Base-by-base conservation (phyloP, 1,140 invertebrate species). In the Campodea augens region DNA sequence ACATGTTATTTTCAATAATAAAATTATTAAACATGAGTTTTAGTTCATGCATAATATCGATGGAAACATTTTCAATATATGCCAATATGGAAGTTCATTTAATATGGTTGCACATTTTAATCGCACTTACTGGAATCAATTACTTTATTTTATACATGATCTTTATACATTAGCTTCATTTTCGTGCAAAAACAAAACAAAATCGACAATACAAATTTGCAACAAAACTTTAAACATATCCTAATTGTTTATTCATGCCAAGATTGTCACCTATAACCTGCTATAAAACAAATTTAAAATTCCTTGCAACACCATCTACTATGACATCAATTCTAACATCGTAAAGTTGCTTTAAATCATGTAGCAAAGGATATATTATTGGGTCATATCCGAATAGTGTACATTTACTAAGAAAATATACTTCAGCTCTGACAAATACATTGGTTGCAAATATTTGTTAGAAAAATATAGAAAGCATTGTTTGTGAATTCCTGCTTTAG, bases 1-100 rank as follows among this genome's bases (percentile, higher is more conserved):
- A 13, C n/a, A 41, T 19, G 19, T 41, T 3, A 4, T 19, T 3
- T 19, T 41, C 22, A 4, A 21, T 3, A 20, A 41, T 19, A 24
- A 41, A 41, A 5, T 41, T n/a, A 24, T 41, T 13, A n/a, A 41
- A 13, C n/a, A 24, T 41, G 3, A 41, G 13, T 21, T 20, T 19
- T 24, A 41, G 2, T 21, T 21, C 39, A 41, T 41, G 39, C 39
- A 41, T 41, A 5, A 41, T 24, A 41, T 41, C 39, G n/a, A 18
- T 21, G 22, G 13, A n/a, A 41, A 20, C 15, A 41, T 41, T 41
- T 4, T 41, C 3, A 4, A 21, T 5, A 41, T 21, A 41, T 41
- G 39, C 39, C 39, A 41, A 19, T 41, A 41, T 20, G 4, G 5
- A 41, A 41, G 39, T 21, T 41, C 39, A 19, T 41, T 41, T 4